Percentiles rank a stretch among this genome's conserved stretches.
Evolutionary conservation across 2,113 vertebrate genomes (phyloP).

Genomic region (Ahaetulla prasina): DNA sequence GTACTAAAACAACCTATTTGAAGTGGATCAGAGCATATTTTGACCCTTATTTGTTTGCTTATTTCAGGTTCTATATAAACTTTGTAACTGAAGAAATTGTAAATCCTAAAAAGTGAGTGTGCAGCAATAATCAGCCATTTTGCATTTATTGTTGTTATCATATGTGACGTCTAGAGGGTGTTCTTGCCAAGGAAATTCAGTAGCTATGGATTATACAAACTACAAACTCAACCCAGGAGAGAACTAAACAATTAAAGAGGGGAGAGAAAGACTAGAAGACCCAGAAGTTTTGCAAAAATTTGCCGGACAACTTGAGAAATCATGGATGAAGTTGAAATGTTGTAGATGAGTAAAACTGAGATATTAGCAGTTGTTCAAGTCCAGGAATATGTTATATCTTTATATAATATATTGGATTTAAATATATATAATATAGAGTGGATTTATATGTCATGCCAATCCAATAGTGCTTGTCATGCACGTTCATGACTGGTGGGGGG

Average conservation of each 20-base stretch:
- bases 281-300: not conserved
- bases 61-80: slow-evolving; percentile 69
- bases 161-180: not conserved
- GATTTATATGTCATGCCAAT: not conserved
- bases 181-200: not conserved
- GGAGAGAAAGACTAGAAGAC: not conserved
- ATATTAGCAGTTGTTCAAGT: not conserved
- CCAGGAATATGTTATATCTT: not conserved
- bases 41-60: not conserved
- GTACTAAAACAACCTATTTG: not conserved
- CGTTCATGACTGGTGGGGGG: not conserved
- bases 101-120: slow-evolving; percentile 68
- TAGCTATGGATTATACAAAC: not conserved
- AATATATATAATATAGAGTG: not conserved
- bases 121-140: not conserved
- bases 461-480: not conserved
- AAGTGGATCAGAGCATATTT: not conserved
- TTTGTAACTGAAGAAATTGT: slow-evolving; percentile 70
- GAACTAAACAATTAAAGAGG: not conserved
- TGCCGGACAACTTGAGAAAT: not conserved
- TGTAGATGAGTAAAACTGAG: not conserved
- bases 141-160: not conserved
- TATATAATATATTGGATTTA: not conserved
- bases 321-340: not conserved
- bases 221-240: not conserved